phyloP scores from a whole-genome alignment of 2,888 invertebrate species.

The Orchesellides sinensis region DNA sequence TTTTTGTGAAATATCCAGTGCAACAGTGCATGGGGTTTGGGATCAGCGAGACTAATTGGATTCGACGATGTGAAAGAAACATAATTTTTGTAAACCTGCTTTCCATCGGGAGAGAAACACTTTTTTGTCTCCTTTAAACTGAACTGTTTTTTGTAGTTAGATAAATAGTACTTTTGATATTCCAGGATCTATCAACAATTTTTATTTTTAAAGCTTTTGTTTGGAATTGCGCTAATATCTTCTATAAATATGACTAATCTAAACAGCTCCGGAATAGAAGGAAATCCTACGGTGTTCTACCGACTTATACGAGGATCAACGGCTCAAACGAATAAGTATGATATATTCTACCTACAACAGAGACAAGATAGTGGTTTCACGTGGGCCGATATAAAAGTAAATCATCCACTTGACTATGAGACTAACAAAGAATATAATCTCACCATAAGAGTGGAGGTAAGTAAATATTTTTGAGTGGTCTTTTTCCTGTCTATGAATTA shows the following conservation, averaged over 20 bases:
- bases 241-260: background rate
- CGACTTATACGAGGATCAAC: slow-evolving; percentile 96
- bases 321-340: slow-evolving; percentile 96
- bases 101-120: background rate
- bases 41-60: background rate
- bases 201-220: slow-evolving; percentile 1
- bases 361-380: slow-evolving; percentile 94
- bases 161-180: no score
- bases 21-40: slow-evolving; percentile 39
- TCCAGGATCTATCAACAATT: slow-evolving; percentile 17
- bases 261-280: slow-evolving; percentile 94
- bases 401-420: slow-evolving; percentile 96
- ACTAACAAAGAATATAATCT: slow-evolving; percentile 96
- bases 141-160: background rate
- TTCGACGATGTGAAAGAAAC: background rate
- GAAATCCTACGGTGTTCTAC: slow-evolving; percentile 97
- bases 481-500: slow-evolving; percentile 28
- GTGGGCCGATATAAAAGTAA: slow-evolving; percentile 89
- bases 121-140: slow-evolving; percentile 8
- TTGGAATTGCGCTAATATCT: background rate
- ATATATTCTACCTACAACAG: slow-evolving; percentile 97
- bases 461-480: slow-evolving; percentile 74
- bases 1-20: slow-evolving; percentile 15
- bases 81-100: background rate
- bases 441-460: slow-evolving; percentile 96